Percentiles rank a stretch among this genome's conserved stretches.
Conservation (phyloP, 2,888 invertebrate species). For the Exephanes ischioxanthus region DNA sequence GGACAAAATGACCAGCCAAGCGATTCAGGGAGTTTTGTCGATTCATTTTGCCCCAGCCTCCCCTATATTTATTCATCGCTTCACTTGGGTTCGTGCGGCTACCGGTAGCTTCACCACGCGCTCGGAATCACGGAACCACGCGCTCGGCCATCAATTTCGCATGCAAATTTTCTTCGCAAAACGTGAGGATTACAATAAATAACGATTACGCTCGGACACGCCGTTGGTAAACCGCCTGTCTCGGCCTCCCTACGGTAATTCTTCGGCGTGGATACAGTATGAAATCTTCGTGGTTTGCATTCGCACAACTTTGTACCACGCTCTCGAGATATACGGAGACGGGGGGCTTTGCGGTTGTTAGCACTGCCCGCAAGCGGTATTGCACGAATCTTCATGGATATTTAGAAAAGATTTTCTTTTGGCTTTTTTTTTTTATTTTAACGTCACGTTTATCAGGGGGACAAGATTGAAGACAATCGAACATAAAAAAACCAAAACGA, state of each 20-base stretch:
- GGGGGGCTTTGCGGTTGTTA: slow-evolving; percentile 67
- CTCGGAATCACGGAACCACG: slow-evolving; percentile 49
- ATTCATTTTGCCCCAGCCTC: neutral
- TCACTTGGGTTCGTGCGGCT: slow-evolving; percentile 45
- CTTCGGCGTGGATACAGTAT: slow-evolving; percentile 27
- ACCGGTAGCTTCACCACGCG: slow-evolving; percentile 58
- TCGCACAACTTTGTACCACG: slow-evolving; percentile 26
- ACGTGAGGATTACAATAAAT: slow-evolving; percentile 76
- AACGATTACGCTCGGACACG: slow-evolving; percentile 72
- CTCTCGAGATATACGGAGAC: slow-evolving; percentile 1
- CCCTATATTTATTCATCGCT: slow-evolving; percentile 4
- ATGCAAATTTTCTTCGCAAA: slow-evolving; percentile 75
- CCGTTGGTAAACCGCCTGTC: slow-evolving; percentile 54
- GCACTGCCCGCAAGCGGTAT: slow-evolving; percentile 49
- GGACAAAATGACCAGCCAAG: too few species aligned
- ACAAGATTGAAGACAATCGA: neutral
- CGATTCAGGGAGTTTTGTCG: neutral
- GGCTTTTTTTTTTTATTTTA: neutral
- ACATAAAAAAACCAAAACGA: neutral
- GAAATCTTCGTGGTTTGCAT: slow-evolving; percentile 19
- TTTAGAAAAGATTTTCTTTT: slow-evolving; percentile 2
- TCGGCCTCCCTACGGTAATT: slow-evolving; percentile 45
- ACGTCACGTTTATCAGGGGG: neutral
- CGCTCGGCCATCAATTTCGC: slow-evolving; percentile 73
- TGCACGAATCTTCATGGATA: slow-evolving; percentile 15